Base-by-base conservation (phyloP, 2,888 invertebrate genomes). In the Syrista parreyssii region DNA sequence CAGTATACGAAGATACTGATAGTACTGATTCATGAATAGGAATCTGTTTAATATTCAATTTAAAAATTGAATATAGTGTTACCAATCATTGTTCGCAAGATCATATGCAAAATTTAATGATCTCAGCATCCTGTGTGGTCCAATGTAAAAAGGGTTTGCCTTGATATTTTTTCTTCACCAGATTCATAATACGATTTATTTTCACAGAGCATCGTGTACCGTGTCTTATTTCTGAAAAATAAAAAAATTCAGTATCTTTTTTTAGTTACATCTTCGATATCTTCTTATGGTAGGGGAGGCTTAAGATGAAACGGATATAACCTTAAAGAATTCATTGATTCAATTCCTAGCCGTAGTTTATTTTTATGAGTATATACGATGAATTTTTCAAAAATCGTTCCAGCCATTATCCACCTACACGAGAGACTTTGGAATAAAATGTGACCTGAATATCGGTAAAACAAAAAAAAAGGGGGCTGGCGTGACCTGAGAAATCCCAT, bases 31-130 rank as follows among this genome's bases (percentile, higher is more conserved):
- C 79, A 79, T 74, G 33, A 35, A 81, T 83, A 73, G 32, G 79
- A 79, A 36, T n/a, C 79, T 79, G 84, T 82, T 88, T 86, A 88
- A 88, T 87, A 88, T 88, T 88, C 88, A 81, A 86, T 86, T 83
- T 79, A 86, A 85, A 88, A 88, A 88, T 88, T 88, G 88, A 88
- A 88, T 88, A 88, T 87, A 86, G 84, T 83, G 85, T 88, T 88
- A 88, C 88, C 85, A 84, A 82, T 85, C 86, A 87, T 88, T 87
- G 85, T 87, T 83, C 79, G 80, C 78, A 76, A 78, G 80, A 75
- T 77, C 79, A 81, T 84, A 88, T 88, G 86, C 86, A 87, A 87
- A 88, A 86, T 81, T 85, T 88, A 87, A 84, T 83, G 84, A 82
- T 79, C 80, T 79, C 36, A 79, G 79, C 84, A 78, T 87, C 87